Conservation (phyloP, 2,113 vertebrate species). For the Tyto alba region DNA sequence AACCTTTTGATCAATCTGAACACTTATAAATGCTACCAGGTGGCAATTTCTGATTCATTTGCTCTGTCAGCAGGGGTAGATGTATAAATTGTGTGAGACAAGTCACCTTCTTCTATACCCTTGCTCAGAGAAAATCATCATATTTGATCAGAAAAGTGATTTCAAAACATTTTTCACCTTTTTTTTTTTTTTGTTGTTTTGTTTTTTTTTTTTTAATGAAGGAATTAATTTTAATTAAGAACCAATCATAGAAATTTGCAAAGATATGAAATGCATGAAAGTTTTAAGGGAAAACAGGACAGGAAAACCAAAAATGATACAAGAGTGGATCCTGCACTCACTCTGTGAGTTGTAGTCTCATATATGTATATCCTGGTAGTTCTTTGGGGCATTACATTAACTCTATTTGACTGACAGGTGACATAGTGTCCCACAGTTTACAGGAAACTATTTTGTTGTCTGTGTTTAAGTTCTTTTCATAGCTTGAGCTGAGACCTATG, state of each 20-base stretch:
- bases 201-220: background rate
- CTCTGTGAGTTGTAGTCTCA: background rate
- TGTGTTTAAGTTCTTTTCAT: background rate
- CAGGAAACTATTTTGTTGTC: fast-evolving
- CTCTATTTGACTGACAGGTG: background rate
- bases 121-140: background rate
- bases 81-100: background rate
- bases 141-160: background rate
- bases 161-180: background rate
- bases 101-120: background rate
- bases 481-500: background rate
- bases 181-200: no score
- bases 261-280: background rate
- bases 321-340: background rate
- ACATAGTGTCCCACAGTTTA: no score
- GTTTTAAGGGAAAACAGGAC: background rate
- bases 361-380: no score
- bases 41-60: background rate
- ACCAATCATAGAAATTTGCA: background rate
- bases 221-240: background rate
- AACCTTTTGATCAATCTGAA: background rate
- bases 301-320: background rate
- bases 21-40: background rate
- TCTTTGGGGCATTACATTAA: background rate
- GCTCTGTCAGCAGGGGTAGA: background rate